These are phyloP conservation scores for Alexandromys fortis DNA, from an alignment of 2,113 vertebrate genomes.

Conservation along the genomic window DNA sequence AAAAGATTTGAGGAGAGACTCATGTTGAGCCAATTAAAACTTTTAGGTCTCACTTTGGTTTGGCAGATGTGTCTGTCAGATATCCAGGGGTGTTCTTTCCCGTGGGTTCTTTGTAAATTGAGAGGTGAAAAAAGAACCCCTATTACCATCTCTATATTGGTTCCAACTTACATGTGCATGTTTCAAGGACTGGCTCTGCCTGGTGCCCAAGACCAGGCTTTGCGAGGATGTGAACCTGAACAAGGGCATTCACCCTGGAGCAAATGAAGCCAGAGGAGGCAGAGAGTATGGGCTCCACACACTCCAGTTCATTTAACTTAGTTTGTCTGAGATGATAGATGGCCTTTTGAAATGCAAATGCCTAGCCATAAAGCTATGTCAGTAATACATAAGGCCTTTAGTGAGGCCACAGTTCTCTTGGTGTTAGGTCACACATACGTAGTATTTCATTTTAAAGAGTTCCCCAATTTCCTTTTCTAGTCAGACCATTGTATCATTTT, in stretches of 20 bases:
- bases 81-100: slow-evolving; percentile 8
- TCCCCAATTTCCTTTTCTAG: slow-evolving; percentile 33
- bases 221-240: fast-evolving
- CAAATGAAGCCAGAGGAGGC: neutral
- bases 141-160: neutral
- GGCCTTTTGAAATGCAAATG: slow-evolving; percentile 3
- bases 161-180: slow-evolving; percentile 40
- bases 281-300: no score
- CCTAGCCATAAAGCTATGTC: slow-evolving; percentile 39
- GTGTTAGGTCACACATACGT: neutral
- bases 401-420: slow-evolving; percentile 1
- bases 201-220: no score
- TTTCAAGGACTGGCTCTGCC: neutral
- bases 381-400: slow-evolving; percentile 6
- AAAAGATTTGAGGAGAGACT: slow-evolving; percentile 54
- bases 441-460: slow-evolving; percentile 37
- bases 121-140: neutral
- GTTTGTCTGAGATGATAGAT: neutral
- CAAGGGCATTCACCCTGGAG: fast-evolving
- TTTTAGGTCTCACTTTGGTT: slow-evolving; percentile 60
- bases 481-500: slow-evolving; percentile 57
- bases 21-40: slow-evolving; percentile 58
- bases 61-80: slow-evolving; percentile 35
- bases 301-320: neutral
- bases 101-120: neutral